Evolutionary conservation across 2,113 vertebrate species (phyloP).

Genomic region (Ivindomyrus marchei): DNA sequence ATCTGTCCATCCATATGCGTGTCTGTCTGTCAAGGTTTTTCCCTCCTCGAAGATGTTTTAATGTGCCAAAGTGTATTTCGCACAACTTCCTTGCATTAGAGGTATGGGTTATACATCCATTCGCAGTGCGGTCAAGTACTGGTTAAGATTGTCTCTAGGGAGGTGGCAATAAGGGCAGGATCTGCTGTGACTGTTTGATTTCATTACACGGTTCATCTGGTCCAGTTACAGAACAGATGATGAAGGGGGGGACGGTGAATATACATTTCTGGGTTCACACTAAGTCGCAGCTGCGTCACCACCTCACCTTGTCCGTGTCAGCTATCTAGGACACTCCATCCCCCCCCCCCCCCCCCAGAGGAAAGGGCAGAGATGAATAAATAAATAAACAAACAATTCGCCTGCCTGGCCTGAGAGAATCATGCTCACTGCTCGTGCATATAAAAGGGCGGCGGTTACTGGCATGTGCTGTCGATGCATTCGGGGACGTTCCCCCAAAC

Average conservation of each 20-base stretch:
- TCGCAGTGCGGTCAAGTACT: not conserved
- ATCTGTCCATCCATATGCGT: no score
- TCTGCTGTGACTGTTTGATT: not conserved
- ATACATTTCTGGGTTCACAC: not conserved
- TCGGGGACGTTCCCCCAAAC: not conserved
- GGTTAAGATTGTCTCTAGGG: not conserved
- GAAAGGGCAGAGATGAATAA: slow-evolving; percentile 49
- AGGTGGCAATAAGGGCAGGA: not conserved
- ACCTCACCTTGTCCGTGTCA: slow-evolving; percentile 43
- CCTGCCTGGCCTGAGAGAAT: slow-evolving; percentile 52
- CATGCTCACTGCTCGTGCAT: slow-evolving; percentile 40
- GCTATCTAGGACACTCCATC: slow-evolving; percentile 52
- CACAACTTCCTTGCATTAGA: not conserved
- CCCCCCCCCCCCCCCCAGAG: slow-evolving; percentile 37
- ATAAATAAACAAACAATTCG: slow-evolving; percentile 50
- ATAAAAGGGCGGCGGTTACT: slow-evolving; percentile 18
- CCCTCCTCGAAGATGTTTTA: not conserved
- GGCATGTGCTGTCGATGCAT: not conserved
- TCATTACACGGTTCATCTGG: slow-evolving; percentile 2
- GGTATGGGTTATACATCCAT: not conserved
- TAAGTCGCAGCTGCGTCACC: slow-evolving; percentile 24
- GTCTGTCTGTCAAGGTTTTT: not conserved
- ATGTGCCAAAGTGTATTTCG: not conserved
- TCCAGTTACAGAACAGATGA: not conserved
- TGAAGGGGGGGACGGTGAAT: not conserved